Percentiles rank a stretch among this genome's conserved stretches.
Conservation (phyloP, 2,797 vertebrate species). For the Urosaurus nigricauda region DNA sequence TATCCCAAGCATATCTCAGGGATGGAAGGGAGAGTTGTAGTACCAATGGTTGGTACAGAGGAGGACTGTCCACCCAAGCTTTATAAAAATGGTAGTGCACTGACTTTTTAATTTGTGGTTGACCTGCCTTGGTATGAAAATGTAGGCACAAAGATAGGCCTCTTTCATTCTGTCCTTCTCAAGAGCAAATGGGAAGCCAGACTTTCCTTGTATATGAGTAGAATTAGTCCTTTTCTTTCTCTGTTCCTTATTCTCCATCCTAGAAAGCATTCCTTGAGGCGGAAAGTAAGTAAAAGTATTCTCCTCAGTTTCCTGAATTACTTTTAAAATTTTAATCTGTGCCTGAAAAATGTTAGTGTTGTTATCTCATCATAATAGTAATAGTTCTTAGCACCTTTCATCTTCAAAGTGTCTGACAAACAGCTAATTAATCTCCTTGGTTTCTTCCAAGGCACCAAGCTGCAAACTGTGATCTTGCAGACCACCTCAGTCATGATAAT, state of each 20-base stretch:
- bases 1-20: no score
- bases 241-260: background rate
- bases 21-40: background rate
- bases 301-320: slow-evolving; percentile 36
- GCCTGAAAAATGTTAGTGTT: slow-evolving; percentile 33
- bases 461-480: slow-evolving; percentile 62
- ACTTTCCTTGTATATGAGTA: fast-evolving
- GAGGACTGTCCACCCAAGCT: background rate
- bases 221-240: background rate
- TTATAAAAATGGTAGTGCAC: background rate
- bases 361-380: slow-evolving; percentile 49
- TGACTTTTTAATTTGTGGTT: background rate
- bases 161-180: background rate
- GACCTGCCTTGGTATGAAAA: background rate
- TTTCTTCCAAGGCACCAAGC: slow-evolving; percentile 54
- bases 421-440: slow-evolving; percentile 67
- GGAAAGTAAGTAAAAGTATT: background rate
- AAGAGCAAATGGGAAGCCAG: background rate
- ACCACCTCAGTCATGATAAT: slow-evolving; percentile 61
- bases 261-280: background rate
- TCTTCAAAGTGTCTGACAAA: slow-evolving; percentile 61
- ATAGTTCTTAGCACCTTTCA: slow-evolving; percentile 61
- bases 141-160: background rate
- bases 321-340: slow-evolving; percentile 26
- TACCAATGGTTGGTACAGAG: background rate